A percentile compares a stretch with the other conserved stretches of the same genome.
Evolutionary conservation across 2,888 invertebrate species (phyloP).

Genomic region (Linyphia triangularis): DNA sequence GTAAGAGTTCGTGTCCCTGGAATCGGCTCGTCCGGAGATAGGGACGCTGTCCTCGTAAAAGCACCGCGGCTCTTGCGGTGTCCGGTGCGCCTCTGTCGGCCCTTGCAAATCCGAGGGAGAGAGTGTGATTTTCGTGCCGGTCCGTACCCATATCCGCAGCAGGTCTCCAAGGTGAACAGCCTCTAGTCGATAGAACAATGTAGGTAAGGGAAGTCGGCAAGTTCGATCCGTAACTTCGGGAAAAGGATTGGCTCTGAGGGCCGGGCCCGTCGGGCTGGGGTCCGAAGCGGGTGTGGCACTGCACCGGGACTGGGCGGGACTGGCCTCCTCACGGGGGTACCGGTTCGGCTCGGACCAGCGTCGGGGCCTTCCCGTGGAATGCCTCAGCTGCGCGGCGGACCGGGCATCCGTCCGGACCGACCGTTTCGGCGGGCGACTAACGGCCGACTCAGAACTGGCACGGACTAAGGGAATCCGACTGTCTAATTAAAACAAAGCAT

Average conservation of each 20-base stretch:
- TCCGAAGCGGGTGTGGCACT: conserved; percentile 80
- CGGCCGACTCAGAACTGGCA: no score
- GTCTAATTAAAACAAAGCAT: conserved; percentile 82
- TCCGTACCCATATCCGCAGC: conserved; percentile 84
- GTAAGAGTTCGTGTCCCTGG: conserved; percentile 80
- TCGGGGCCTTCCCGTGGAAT: conserved; percentile 78
- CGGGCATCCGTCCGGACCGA: not conserved
- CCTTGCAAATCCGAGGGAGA: no score
- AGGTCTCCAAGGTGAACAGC: conserved; percentile 87
- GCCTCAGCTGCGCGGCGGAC: conserved; percentile 77
- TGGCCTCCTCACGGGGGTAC: no score
- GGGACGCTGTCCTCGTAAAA: conserved; percentile 79
- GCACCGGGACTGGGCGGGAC: no score
- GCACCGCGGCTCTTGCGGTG: no score
- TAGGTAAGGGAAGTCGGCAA: conserved; percentile 86
- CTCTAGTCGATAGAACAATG: conserved; percentile 86
- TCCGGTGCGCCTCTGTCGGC: no score
- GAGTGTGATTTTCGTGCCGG: conserved; percentile 70
- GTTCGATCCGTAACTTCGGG: conserved; percentile 83
- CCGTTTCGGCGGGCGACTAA: no score
- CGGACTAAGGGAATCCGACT: conserved; percentile 81
- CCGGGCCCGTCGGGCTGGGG: conserved; percentile 84
- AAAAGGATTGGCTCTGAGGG: conserved; percentile 88
- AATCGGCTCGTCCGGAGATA: conserved; percentile 80
- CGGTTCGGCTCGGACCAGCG: conserved; percentile 77